These are phyloP conservation scores for Seira ritae DNA, from an alignment of 2,888 invertebrate species.

Conservation along the genomic window DNA sequence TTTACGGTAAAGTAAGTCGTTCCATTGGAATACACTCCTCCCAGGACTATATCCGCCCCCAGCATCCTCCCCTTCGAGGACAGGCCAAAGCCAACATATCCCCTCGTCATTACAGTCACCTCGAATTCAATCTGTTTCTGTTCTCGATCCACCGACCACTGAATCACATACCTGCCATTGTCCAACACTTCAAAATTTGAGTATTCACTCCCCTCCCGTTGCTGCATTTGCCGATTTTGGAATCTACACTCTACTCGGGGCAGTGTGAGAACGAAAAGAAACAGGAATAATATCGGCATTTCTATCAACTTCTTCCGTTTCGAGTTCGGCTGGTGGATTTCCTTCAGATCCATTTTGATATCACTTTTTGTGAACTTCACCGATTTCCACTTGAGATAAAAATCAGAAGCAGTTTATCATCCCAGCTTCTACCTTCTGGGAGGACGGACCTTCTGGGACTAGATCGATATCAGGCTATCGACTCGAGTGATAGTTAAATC, in stretches of 20 bases:
- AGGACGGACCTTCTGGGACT: no score
- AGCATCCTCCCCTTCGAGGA: constrained; percentile 22
- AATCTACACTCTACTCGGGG: neutral
- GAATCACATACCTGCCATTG: constrained; percentile 19
- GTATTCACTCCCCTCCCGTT: neutral
- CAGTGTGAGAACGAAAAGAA: neutral
- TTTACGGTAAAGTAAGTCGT: constrained; percentile 37
- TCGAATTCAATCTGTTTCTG: constrained; percentile 17
- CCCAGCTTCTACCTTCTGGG: no score
- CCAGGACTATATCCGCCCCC: constrained; percentile 22
- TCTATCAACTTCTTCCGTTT: no score
- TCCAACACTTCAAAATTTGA: constrained; percentile 4
- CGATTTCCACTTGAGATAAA: no score
- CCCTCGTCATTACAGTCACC: constrained; percentile 28
- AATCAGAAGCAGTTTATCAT: no score
- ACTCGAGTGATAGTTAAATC: no score
- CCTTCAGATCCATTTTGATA: no score
- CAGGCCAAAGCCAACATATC: constrained; percentile 32
- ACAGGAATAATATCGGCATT: no score
- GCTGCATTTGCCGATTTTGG: neutral
- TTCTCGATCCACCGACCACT: constrained; percentile 24
- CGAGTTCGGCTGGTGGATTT: no score
- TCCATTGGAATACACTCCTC: constrained; percentile 25
- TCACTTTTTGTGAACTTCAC: no score
- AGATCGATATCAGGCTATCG: no score